A percentile compares a stretch with the other conserved stretches of the same genome.
These are phyloP conservation scores for Clarias magur DNA, from an alignment of 2,113 vertebrate genomes.

Conservation along the genomic window DNA sequence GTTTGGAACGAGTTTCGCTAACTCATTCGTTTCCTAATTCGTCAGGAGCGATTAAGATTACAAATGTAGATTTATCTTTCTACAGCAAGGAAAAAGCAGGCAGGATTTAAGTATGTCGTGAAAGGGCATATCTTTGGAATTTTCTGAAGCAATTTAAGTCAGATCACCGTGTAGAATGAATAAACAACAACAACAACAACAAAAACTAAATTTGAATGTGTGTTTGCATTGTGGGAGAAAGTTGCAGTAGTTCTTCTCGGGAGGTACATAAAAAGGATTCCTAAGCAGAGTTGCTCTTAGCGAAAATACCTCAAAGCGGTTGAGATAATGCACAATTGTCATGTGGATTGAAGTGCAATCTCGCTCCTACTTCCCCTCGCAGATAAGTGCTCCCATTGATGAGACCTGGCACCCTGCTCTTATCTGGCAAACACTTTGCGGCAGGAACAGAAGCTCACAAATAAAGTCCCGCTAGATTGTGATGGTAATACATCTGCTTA, in stretches of 20 bases:
- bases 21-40: slow-evolving; percentile 68
- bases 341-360: slow-evolving; percentile 80
- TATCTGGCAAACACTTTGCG: slow-evolving; percentile 76
- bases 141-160: slow-evolving; percentile 74
- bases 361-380: slow-evolving; percentile 72
- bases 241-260: slow-evolving; percentile 72
- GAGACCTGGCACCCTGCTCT: slow-evolving; percentile 76
- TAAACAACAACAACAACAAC: slow-evolving; percentile 62
- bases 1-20: slow-evolving; percentile 71
- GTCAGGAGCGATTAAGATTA: slow-evolving; percentile 72
- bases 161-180: slow-evolving; percentile 67
- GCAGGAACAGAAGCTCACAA: slow-evolving; percentile 71
- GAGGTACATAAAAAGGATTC: slow-evolving; percentile 78
- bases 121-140: slow-evolving; percentile 63
- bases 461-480: slow-evolving; percentile 77
- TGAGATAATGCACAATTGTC: slow-evolving; percentile 73
- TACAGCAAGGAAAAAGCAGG: slow-evolving; percentile 63
- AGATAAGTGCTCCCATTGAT: slow-evolving; percentile 79
- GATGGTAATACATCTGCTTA: slow-evolving; percentile 77
- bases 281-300: slow-evolving; percentile 75
- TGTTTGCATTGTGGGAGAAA: slow-evolving; percentile 76
- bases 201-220: slow-evolving; percentile 72
- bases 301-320: slow-evolving; percentile 78
- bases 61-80: slow-evolving; percentile 73
- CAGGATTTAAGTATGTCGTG: slow-evolving; percentile 72